These are phyloP conservation scores for Zaprionus gabonicus DNA, from an alignment of 1,140 invertebrate species.

Conservation along the genomic window DNA sequence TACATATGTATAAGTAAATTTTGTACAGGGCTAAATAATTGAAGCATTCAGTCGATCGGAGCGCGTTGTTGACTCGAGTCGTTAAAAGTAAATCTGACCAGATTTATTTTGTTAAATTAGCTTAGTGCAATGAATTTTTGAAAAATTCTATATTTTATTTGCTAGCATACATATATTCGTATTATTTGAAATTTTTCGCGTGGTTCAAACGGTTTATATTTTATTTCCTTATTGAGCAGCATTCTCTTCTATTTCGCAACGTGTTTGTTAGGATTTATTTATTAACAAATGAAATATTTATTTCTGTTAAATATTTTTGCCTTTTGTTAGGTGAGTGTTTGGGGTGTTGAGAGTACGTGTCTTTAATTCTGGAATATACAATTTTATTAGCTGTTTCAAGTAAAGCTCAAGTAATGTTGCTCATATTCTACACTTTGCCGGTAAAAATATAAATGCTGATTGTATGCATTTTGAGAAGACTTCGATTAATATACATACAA, in stretches of 20 bases:
- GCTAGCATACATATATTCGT: no score
- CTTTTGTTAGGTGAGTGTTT: not conserved
- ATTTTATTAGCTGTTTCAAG: not conserved
- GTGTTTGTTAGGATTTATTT: not conserved
- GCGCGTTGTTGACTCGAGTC: not conserved
- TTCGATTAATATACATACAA: not conserved
- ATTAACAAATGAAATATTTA: not conserved
- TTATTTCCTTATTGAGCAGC: not conserved
- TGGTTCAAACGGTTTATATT: not conserved
- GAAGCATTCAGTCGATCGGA: not conserved
- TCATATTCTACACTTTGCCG: not conserved
- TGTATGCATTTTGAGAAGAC: not conserved
- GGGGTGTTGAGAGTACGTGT: not conserved
- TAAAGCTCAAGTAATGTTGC: not conserved
- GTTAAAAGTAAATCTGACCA: not conserved
- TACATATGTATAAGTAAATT: not conserved
- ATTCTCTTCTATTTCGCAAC: not conserved
- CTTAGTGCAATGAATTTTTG: not conserved
- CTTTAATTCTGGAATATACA: not conserved
- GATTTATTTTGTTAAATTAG: not conserved
- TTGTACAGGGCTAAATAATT: not conserved
- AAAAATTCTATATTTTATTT: not conserved
- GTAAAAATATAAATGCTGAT: not conserved
- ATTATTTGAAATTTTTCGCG: not conserved
- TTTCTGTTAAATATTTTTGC: not conserved